Percentiles rank a stretch among this genome's conserved stretches.
Evolutionary conservation across 2,113 vertebrate genomes (phyloP).

Genomic region (Sylvia atricapilla): DNA sequence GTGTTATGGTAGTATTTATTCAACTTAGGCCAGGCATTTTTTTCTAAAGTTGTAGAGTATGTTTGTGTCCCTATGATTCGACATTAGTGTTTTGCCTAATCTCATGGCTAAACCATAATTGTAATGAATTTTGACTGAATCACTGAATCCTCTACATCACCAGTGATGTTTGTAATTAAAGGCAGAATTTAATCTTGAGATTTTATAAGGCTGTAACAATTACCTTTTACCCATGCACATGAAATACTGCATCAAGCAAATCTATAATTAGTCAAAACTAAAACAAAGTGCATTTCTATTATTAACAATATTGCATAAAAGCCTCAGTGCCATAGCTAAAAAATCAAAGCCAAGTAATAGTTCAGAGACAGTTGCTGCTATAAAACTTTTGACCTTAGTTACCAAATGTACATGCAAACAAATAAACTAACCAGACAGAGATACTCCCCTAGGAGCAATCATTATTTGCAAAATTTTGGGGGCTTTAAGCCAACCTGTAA

Average conservation of each 20-base stretch:
- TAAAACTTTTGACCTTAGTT: conserved; percentile 69
- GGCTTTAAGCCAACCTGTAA: conserved; percentile 50
- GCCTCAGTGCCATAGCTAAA: conserved; percentile 22
- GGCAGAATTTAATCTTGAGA: background rate
- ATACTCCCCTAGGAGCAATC: conserved; percentile 43
- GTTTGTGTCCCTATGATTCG: background rate
- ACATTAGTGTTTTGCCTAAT: background rate
- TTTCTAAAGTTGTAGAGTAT: background rate
- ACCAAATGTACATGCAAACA: conserved; percentile 61
- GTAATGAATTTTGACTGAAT: background rate
- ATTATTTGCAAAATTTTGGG: conserved; percentile 51
- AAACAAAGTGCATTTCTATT: conserved; percentile 67
- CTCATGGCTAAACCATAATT: background rate
- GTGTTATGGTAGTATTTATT: background rate
- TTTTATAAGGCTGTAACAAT: background rate
- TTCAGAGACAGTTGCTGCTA: conserved; percentile 52
- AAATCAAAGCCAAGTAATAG: conserved; percentile 54
- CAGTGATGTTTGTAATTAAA: background rate
- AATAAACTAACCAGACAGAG: conserved; percentile 52
- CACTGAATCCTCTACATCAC: background rate
- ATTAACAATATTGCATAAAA: conserved; percentile 64
- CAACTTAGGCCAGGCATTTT: background rate
- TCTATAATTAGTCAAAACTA: conserved; percentile 54
- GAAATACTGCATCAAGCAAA: conserved; percentile 31
- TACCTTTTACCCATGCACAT: conserved; percentile 45